Conservation (phyloP, 2,888 invertebrate genomes). For the Tipula lateralis region DNA sequence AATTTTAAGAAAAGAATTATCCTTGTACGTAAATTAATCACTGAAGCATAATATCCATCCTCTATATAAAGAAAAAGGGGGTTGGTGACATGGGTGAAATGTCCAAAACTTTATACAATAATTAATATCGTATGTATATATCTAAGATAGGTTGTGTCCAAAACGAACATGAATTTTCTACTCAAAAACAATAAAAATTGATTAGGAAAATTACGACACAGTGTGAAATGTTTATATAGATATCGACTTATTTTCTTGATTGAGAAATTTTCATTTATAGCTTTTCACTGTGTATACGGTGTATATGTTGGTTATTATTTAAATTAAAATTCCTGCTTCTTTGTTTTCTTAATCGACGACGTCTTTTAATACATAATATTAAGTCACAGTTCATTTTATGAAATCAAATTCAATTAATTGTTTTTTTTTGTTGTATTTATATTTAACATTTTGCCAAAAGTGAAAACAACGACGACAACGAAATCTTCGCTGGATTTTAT, state of each 20-base stretch:
- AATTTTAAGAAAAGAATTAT: neutral
- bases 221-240: too few relatives aligned
- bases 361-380: neutral
- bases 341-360: neutral
- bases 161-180: neutral
- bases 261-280: neutral
- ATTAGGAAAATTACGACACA: neutral
- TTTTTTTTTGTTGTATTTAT: too few relatives aligned
- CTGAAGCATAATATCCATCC: neutral
- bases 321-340: neutral
- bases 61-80: neutral
- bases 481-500: constrained; percentile 1
- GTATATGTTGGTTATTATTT: neutral
- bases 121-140: neutral
- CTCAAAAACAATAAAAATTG: neutral
- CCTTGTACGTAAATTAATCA: neutral
- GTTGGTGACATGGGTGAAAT: neutral
- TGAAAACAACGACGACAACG: neutral
- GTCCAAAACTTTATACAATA: neutral
- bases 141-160: neutral
- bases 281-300: too few relatives aligned
- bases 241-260: neutral
- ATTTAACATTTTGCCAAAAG: neutral
- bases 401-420: neutral
- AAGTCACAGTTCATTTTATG: neutral